These are phyloP conservation scores for Eulemur rufifrons DNA, from an alignment of 2,113 vertebrate species.

Conservation along the genomic window DNA sequence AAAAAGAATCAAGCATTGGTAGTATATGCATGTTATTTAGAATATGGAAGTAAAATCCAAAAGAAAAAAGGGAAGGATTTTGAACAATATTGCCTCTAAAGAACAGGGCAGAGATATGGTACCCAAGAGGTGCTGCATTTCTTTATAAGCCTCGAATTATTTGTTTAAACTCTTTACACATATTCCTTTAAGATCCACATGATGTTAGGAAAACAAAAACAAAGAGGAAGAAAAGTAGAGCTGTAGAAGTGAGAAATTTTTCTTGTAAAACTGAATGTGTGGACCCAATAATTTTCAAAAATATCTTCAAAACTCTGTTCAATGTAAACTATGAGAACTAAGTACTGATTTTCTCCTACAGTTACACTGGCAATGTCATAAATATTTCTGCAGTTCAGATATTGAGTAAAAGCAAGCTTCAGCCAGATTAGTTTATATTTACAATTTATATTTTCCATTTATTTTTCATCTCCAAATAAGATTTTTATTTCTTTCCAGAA, in stretches of 20 bases:
- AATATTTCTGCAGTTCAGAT: background rate
- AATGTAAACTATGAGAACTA: background rate
- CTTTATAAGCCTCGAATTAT: background rate
- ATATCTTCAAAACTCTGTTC: background rate
- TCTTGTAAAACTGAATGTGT: background rate
- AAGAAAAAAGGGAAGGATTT: background rate
- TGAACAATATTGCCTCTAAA: background rate
- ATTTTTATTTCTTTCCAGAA: background rate
- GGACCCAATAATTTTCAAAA: background rate
- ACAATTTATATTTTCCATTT: background rate
- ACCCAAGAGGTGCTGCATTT: background rate
- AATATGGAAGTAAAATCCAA: background rate
- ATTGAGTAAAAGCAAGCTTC: background rate
- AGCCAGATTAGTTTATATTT: background rate
- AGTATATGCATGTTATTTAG: background rate
- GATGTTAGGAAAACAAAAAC: conserved; percentile 2
- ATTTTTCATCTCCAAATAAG: background rate
- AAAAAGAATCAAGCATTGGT: background rate
- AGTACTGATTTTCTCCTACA: background rate
- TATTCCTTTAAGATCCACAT: background rate
- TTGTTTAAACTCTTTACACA: background rate
- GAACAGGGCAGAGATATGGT: background rate
- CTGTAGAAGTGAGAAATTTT: background rate
- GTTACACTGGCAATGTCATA: background rate
- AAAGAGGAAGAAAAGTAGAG: background rate